Percentiles rank a stretch among this genome's conserved stretches.
Conservation (phyloP, 2,888 invertebrate genomes). For the Hemistola chrysoprasaria region DNA sequence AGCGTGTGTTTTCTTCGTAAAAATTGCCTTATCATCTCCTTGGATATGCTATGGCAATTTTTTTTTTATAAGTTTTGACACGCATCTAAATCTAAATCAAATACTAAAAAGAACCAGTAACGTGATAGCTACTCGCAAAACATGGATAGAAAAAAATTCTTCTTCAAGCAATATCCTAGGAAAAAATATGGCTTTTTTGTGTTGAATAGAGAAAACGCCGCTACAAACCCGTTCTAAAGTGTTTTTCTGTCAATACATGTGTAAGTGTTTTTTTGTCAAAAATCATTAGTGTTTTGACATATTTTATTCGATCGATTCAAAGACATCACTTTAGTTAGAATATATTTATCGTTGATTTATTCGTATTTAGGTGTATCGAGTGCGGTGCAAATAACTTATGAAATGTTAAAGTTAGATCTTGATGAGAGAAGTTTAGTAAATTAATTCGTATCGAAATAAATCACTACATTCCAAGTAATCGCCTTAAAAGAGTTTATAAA, state of each 20-base stretch:
- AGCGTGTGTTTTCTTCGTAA: too few relatives aligned
- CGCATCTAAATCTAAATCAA: too few relatives aligned
- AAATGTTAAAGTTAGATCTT: conserved; percentile 41
- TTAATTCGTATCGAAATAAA: conserved; percentile 35
- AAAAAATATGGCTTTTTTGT: too few relatives aligned
- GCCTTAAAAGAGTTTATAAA: conserved; percentile 31
- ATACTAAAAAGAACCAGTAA: too few relatives aligned
- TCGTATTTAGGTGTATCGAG: conserved; percentile 45
- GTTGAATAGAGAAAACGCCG: too few relatives aligned
- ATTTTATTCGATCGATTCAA: conserved; percentile 36
- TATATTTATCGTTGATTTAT: conserved; percentile 41
- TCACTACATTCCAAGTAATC: conserved; percentile 27
- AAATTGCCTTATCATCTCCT: too few relatives aligned
- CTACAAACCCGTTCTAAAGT: too few relatives aligned
- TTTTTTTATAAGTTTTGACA: too few relatives aligned
- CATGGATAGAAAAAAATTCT: too few relatives aligned
- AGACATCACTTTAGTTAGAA: conserved; percentile 48
- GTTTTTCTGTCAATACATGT: conserved; percentile 23
- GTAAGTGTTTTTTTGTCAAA: neutral
- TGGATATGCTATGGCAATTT: too few relatives aligned
- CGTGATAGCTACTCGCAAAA: too few relatives aligned
- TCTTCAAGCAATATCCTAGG: too few relatives aligned
- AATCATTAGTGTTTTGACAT: conserved; percentile 27
- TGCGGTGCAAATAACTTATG: conserved; percentile 54
- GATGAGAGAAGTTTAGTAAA: conserved; percentile 49